phyloP scores from a whole-genome alignment of 2,113 vertebrate genomes.

The Azemiops feae region DNA sequence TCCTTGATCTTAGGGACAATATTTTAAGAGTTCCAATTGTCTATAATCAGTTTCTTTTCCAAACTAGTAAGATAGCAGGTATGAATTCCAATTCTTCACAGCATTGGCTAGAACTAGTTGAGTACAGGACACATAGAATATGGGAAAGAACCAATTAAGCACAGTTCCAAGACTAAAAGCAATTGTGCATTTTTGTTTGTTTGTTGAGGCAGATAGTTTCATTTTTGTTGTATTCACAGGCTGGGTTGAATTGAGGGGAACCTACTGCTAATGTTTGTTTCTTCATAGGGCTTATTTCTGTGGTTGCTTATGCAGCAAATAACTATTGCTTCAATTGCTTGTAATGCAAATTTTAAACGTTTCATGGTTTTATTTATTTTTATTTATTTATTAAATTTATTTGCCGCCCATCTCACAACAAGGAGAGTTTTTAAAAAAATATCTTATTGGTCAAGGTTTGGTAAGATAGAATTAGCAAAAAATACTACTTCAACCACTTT shows the following conservation, averaged over 20 bases:
- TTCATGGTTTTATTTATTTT: not conserved
- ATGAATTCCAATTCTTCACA: not conserved
- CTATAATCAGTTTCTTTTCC: not conserved
- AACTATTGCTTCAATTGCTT: not conserved
- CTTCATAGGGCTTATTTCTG: not conserved
- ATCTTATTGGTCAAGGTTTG: not conserved
- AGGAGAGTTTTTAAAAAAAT: not conserved
- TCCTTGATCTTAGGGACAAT: not conserved
- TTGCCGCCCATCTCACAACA: too few relatives aligned
- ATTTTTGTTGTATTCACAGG: not conserved
- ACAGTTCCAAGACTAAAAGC: not conserved
- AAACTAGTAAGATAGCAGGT: not conserved
- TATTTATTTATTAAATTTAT: too few relatives aligned
- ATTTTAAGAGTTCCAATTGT: not conserved
- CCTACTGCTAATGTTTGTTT: not conserved
- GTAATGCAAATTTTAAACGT: not conserved
- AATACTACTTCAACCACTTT: not conserved
- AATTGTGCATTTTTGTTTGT: not conserved
- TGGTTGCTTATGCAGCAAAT: not conserved
- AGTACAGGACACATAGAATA: not conserved
- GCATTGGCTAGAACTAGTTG: not conserved
- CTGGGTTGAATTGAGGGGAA: not conserved
- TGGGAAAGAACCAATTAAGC: not conserved
- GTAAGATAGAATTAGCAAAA: not conserved
- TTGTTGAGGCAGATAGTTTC: not conserved